These are phyloP conservation scores for Watsonalla binaria DNA, from an alignment of 2,888 invertebrate genomes.

Conservation along the genomic window DNA sequence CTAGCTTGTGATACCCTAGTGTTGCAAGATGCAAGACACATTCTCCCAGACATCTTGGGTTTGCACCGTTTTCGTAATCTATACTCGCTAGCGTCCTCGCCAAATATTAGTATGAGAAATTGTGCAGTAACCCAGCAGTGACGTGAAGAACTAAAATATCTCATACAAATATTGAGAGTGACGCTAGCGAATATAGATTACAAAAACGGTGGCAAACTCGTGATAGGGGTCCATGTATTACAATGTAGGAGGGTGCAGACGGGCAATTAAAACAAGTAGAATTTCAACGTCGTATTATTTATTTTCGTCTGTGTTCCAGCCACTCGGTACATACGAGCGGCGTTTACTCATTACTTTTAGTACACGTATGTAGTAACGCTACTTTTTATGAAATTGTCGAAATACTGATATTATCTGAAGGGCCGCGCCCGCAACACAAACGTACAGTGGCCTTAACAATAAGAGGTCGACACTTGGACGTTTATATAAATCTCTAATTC, in stretches of 20 bases:
- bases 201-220: too few relatives aligned
- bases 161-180: too few relatives aligned
- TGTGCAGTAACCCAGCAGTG: too few relatives aligned
- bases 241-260: not conserved
- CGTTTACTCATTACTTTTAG: constrained; percentile 59
- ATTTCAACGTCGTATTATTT: constrained; percentile 74
- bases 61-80: too few relatives aligned
- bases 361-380: constrained; percentile 71
- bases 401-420: constrained; percentile 74
- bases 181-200: too few relatives aligned
- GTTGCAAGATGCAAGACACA: too few relatives aligned
- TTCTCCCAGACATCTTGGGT: too few relatives aligned
- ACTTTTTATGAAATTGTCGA: constrained; percentile 72
- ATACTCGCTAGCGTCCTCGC: too few relatives aligned
- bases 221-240: too few relatives aligned
- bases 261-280: constrained; percentile 39
- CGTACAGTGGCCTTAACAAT: constrained; percentile 55
- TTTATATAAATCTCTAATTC: constrained; percentile 24
- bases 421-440: constrained; percentile 67
- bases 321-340: constrained; percentile 64
- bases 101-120: too few relatives aligned
- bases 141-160: too few relatives aligned
- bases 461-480: constrained; percentile 46
- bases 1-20: too few relatives aligned
- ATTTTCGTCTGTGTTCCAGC: constrained; percentile 71